Percentiles rank a stretch among this genome's conserved stretches.
Evolutionary conservation across 1,140 invertebrate genomes (phyloP).

Genomic region (Scylla paramamosain): DNA sequence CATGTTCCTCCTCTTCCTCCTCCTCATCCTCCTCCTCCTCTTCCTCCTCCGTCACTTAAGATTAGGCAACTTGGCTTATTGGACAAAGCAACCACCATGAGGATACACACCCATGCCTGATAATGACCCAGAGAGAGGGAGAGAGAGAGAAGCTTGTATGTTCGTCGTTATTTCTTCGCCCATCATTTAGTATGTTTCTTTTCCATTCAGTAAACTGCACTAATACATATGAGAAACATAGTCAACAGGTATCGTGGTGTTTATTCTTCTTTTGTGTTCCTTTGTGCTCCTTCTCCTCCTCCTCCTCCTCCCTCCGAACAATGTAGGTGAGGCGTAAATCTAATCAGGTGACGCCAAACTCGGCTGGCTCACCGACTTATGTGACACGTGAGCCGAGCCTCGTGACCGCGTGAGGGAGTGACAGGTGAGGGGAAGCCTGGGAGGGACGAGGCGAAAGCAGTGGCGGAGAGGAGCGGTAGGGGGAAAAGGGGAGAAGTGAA

Average conservation of each 20-base stretch:
- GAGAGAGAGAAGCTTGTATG: neutral
- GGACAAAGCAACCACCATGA: too few species aligned
- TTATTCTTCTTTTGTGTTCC: too few species aligned
- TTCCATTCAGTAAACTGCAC: neutral
- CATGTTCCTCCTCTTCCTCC: too few species aligned
- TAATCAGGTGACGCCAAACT: neutral
- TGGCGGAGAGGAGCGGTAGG: neutral
- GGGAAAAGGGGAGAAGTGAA: neutral
- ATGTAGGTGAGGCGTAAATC: slow-evolving; percentile 4
- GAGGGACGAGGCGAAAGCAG: neutral
- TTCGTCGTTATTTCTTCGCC: neutral
- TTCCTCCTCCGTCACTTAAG: too few species aligned
- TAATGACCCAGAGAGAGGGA: neutral
- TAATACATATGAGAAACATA: neutral
- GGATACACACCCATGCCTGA: neutral
- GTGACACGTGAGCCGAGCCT: neutral
- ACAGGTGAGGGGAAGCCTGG: neutral
- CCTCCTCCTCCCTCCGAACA: neutral
- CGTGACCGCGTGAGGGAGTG: neutral
- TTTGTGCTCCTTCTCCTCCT: neutral
- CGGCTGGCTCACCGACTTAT: neutral
- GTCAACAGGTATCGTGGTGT: too few species aligned
- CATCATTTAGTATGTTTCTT: neutral
- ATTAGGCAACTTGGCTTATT: too few species aligned
- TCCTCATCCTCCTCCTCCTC: too few species aligned